Evolutionary conservation across 2,888 invertebrate species (phyloP), one percentile per base, ranked within the genome.

Genomic region (Pycnomerus fuliginosus): DNA sequence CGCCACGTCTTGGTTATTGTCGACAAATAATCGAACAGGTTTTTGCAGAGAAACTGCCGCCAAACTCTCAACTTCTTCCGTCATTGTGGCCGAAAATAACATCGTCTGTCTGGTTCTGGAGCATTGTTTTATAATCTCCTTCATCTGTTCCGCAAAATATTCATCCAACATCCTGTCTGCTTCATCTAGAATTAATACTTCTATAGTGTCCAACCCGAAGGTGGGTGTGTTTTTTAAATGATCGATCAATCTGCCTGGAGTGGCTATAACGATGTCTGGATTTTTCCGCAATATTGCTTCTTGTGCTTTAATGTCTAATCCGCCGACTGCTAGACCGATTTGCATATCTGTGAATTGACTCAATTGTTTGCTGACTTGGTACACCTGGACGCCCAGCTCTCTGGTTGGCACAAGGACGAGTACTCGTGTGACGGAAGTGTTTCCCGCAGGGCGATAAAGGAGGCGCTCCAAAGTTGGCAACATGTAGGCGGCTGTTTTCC

Each of bases 401-500:
- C 99, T 80, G 0, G 99, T 99, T 0, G 99, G 99, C 15, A 98
- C 94, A 12, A 99, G 72, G 3, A 99, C 90, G 3, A 99, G 74
- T 0, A 99, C 98, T 52, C 93, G 74, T 0, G 90, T 90, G 2
- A 80, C 80, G 27, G 80, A 80, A 65, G 76, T 78, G 3, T 61
- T 61, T 59, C 72, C 83, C 16, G 84, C 80, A 0, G 95, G 88
- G 56, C 90, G 84, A 70, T 90, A 97, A 7, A 98, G 72, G 47
- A 99, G 77, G 50, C 98, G 80, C 74, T 99, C 99, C 36, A 99
- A 68, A 1, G 96, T 94, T 0, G 99, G 99, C 56, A 99, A 74
- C 92, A 99, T 97, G 71, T 97, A 99, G 0, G 99, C 98, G 0
- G 95, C 96, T 0, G 99, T 99, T 79, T 99, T 99, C 37, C 98